phyloP scores from a whole-genome alignment of 53 echinoderm and acorn worm genomes.

The Temnopleurus reevesii region DNA sequence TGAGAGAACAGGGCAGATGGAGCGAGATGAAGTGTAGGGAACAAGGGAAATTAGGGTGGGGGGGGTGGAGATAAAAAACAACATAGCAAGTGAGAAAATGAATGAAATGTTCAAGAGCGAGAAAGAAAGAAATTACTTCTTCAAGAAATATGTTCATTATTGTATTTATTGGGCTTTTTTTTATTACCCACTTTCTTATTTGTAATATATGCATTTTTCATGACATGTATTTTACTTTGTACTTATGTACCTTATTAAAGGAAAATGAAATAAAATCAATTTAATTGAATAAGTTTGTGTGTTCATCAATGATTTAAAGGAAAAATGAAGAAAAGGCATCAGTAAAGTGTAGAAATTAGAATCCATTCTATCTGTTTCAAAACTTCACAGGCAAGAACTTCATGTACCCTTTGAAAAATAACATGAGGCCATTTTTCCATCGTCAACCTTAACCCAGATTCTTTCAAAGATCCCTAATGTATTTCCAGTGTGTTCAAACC shows the following conservation, averaged over 20 bases:
- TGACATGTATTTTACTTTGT: no score
- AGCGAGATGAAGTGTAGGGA: neutral
- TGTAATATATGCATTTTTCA: no score
- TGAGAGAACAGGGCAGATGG: neutral
- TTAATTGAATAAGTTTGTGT: no score
- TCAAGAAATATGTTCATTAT: no score
- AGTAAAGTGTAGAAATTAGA: neutral
- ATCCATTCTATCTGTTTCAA: no score
- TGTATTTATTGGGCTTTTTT: no score
- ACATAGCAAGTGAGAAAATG: neutral
- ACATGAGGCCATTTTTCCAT: neutral
- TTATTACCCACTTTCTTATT: no score
- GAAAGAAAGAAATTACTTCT: no score
- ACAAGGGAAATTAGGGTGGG: no score
- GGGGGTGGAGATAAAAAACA: neutral
- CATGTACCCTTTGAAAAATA: neutral
- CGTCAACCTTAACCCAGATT: neutral
- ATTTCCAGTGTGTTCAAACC: constrained; percentile 20
- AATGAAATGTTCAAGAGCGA: neutral
- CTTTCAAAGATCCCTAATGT: constrained; percentile 28
- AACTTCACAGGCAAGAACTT: neutral
- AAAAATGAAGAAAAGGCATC: neutral
- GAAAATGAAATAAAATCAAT: no score
- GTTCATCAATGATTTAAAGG: no score
- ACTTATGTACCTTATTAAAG: no score